Percentiles rank a stretch among this genome's conserved stretches.
Conservation (phyloP, 2,888 invertebrate genomes). For the Eremobia ochroleuca region DNA sequence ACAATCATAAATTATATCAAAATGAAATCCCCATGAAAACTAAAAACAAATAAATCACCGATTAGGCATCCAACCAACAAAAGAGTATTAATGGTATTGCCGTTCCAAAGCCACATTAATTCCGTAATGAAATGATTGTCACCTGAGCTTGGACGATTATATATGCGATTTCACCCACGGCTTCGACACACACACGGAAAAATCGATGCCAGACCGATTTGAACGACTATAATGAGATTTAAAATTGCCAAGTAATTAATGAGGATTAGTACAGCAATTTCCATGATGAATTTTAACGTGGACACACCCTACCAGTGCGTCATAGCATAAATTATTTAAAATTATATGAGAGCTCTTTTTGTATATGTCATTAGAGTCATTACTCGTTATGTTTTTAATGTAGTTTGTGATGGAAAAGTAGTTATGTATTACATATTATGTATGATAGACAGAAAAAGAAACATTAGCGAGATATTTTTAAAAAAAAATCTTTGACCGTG, state of each 20-base stretch:
- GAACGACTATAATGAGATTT: slow-evolving; percentile 87
- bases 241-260: slow-evolving; percentile 88
- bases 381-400: slow-evolving; percentile 5
- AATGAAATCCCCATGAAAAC: slow-evolving; percentile 9
- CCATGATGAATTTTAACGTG: slow-evolving; percentile 71
- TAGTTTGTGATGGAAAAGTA: neutral
- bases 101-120: slow-evolving; percentile 52
- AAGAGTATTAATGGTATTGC: slow-evolving; percentile 45
- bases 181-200: slow-evolving; percentile 75
- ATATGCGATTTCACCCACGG: slow-evolving; percentile 82
- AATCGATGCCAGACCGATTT: slow-evolving; percentile 88
- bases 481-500: neutral
- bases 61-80: slow-evolving; percentile 23
- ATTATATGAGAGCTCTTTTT: slow-evolving; percentile 25
- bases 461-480: neutral
- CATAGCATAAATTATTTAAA: slow-evolving; percentile 39
- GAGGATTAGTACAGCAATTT: slow-evolving; percentile 82
- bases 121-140: slow-evolving; percentile 74
- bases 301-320: slow-evolving; percentile 39
- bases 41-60: slow-evolving; percentile 23
- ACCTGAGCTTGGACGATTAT: slow-evolving; percentile 83
- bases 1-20: neutral
- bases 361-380: neutral
- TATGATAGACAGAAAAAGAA: neutral
- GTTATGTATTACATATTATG: neutral